These are phyloP conservation scores for Hyles vespertilio DNA, from an alignment of 1,140 invertebrate genomes.

Conservation along the genomic window DNA sequence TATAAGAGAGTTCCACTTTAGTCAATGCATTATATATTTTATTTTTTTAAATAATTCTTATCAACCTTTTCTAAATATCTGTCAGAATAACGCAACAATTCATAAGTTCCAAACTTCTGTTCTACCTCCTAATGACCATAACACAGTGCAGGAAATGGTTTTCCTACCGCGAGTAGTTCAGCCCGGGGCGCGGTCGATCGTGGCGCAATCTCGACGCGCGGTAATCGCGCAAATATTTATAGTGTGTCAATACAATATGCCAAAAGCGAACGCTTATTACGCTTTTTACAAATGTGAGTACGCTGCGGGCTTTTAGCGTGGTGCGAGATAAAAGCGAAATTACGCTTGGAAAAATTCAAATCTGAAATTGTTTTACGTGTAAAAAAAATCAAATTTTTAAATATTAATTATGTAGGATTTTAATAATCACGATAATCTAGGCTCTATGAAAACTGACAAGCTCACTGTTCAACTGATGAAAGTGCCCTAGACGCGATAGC, in stretches of 20 bases:
- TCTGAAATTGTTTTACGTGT: not conserved
- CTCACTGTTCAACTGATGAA: no score
- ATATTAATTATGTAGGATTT: no score
- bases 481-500: no score
- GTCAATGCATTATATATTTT: no score
- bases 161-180: constrained; percentile 1
- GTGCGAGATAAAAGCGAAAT: constrained; percentile 16
- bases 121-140: no score
- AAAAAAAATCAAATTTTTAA: not conserved
- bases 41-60: no score
- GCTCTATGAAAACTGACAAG: no score
- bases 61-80: no score
- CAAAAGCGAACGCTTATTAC: constrained; percentile 68
- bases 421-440: no score
- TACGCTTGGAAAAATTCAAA: not conserved
- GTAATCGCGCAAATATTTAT: constrained; percentile 68
- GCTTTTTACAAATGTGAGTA: constrained; percentile 67
- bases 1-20: no score
- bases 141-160: not conserved
- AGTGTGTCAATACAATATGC: constrained; percentile 70
- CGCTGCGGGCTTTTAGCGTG: constrained; percentile 42
- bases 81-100: no score
- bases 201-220: constrained; percentile 42
- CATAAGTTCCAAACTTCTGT: no score
- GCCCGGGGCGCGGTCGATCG: constrained; percentile 28